A percentile compares a stretch with the other conserved stretches of the same genome.
Conservation (phyloP, 2,888 invertebrate species). For the Hanleya hanleyi region DNA sequence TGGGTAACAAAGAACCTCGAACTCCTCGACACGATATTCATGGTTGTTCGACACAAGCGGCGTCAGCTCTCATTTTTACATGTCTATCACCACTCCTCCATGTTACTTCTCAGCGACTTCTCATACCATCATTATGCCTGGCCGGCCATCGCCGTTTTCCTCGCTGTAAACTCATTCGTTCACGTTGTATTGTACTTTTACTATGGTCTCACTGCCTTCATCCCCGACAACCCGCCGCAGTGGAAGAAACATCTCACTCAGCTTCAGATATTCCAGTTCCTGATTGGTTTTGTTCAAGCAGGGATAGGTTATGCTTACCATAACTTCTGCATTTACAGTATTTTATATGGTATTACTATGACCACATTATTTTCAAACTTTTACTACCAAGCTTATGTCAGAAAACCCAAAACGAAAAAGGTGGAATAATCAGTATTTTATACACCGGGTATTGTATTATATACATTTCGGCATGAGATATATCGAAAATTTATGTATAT, state of each 20-base stretch:
- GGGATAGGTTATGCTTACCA: conserved; percentile 62
- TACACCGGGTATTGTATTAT: too few species aligned
- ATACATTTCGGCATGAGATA: too few species aligned
- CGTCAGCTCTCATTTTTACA: conserved; percentile 70
- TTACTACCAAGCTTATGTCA: conserved; percentile 64
- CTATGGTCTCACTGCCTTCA: conserved; percentile 62
- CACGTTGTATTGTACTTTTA: conserved; percentile 69
- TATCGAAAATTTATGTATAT: too few species aligned
- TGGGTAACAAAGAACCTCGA: conserved; percentile 67
- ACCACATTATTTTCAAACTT: conserved; percentile 65
- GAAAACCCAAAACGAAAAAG: conserved; percentile 33
- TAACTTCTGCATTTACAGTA: conserved; percentile 68
- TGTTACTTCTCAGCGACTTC: conserved; percentile 68
- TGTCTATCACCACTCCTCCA: conserved; percentile 70
- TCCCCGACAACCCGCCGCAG: conserved; percentile 53
- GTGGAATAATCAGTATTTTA: too few species aligned
- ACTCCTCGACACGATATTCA: conserved; percentile 71
- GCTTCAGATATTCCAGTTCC: conserved; percentile 69
- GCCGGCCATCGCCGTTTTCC: conserved; percentile 61
- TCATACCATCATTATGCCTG: conserved; percentile 59
- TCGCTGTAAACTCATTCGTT: conserved; percentile 66
- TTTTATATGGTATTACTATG: conserved; percentile 68
- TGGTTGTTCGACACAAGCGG: conserved; percentile 67
- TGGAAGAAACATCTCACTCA: conserved; percentile 69
- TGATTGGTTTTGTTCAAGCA: conserved; percentile 59